Conservation (phyloP, 2,113 vertebrate species). For the Ginglymostoma cirratum region DNA sequence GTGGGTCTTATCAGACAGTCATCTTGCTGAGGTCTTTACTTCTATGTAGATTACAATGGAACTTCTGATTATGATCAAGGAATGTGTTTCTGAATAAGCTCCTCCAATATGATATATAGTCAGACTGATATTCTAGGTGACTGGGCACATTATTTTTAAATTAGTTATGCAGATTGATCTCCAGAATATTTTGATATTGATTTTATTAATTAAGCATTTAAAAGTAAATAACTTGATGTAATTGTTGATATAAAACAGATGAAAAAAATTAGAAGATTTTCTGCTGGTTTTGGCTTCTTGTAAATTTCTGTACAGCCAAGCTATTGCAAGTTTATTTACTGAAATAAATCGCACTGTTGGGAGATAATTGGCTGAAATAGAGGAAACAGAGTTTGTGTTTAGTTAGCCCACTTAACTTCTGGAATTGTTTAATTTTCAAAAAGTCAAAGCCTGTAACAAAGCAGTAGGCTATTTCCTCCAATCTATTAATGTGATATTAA, state of each 20-base stretch:
- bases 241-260: not conserved
- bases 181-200: not conserved
- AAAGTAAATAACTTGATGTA: not conserved
- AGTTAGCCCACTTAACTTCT: not conserved
- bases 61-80: not conserved
- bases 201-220: not conserved
- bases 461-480: not conserved
- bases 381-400: not conserved
- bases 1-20: slow-evolving; percentile 1
- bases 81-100: not conserved
- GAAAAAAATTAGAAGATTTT: not conserved
- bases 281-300: not conserved
- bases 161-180: not conserved
- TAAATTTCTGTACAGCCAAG: not conserved
- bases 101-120: not conserved
- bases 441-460: not conserved
- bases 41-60: not conserved
- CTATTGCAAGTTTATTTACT: not conserved
- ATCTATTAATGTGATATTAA: not conserved
- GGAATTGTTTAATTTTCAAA: not conserved
- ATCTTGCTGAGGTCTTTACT: not conserved
- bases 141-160: not conserved
- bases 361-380: not conserved
- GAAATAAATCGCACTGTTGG: not conserved
- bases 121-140: not conserved